Evolutionary conservation across 92 coral and sea anemone species (phyloP), one percentile per base, ranked within the genome.

Genomic region (Bergia puertoricense): DNA sequence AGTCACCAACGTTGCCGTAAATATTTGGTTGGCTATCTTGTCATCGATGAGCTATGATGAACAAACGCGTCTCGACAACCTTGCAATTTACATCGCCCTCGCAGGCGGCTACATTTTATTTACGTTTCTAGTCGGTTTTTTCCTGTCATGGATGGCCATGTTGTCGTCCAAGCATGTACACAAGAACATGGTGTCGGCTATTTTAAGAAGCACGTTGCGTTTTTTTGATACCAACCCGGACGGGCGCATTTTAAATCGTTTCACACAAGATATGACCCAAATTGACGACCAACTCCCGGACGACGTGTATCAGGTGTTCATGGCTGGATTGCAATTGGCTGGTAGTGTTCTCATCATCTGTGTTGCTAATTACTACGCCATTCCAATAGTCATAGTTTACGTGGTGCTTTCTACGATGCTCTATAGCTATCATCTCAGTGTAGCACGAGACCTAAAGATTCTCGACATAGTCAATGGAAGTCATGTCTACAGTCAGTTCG

Each of bases 231-330:
- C 85, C 14, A 81, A 81, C 50, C 85, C 85, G 0, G 50, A 59
- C 39, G 85, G 74, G 38, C 85, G 85, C 14, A 43, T 81, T 40
- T 41, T 81, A 18, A 81, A 81, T 51, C 85, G 74, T 1, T 81
- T 81, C 20, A 81, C 85, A 30, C 85, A 81, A 81, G 85, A 81
- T 81, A 30, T 81, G 74, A 44, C 85, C 41, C 85, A 81, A 66
- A 20, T 81, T 7, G 85, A 81, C 51, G 85, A 81, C 43, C n/a
- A 54, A 2, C 51, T 81, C 3, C 85, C 85, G 4, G 85, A 81
- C 14, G 85, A 81, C 2, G 9, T 81, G 16, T 81, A 15, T 37
- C 85, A 81, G 74, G 74, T 66, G 30, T 51, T 59, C 2, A 81
- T 81, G 85, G 85, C 74, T 40, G 85, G 48, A 37, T 22, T 81